A percentile compares a stretch with the other conserved stretches of the same genome.
phyloP scores from a whole-genome alignment of 2,888 invertebrate species.

The Himalopsyche japonica region DNA sequence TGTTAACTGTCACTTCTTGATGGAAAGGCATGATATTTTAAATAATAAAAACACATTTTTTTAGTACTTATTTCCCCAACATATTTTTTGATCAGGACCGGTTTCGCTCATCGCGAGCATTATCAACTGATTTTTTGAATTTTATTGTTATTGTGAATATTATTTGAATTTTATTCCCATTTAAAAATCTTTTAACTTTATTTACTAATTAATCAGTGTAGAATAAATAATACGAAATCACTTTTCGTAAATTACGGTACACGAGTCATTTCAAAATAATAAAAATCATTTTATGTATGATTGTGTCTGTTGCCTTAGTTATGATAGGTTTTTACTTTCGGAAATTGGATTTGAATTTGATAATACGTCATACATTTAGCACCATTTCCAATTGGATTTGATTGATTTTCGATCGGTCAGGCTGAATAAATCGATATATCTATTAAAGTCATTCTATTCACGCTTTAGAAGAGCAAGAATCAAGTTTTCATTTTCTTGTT shows the following conservation, averaged over 20 bases:
- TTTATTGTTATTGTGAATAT: too few relatives aligned
- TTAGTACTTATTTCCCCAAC: too few relatives aligned
- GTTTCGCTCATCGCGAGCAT: too few relatives aligned
- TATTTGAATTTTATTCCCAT: too few relatives aligned
- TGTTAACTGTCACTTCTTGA: too few relatives aligned
- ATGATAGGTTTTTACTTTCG: not conserved
- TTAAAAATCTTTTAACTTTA: too few relatives aligned
- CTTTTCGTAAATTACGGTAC: not conserved
- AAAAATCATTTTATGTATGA: not conserved
- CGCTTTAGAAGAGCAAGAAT: not conserved
- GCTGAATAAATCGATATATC: not conserved
- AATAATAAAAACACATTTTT: too few relatives aligned
- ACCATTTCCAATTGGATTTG: not conserved
- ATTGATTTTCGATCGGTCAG: not conserved
- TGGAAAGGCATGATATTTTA: too few relatives aligned
- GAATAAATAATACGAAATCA: too few relatives aligned
- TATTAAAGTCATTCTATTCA: not conserved
- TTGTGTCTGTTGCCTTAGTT: not conserved
- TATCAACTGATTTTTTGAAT: too few relatives aligned
- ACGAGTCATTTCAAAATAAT: not conserved
- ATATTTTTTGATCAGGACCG: too few relatives aligned
- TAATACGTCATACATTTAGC: not conserved
- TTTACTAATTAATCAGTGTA: too few relatives aligned
- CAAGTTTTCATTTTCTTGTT: not conserved
- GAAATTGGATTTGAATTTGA: not conserved